Base-by-base conservation (phyloP, 2,888 invertebrate species). In the Hipparchia semele region DNA sequence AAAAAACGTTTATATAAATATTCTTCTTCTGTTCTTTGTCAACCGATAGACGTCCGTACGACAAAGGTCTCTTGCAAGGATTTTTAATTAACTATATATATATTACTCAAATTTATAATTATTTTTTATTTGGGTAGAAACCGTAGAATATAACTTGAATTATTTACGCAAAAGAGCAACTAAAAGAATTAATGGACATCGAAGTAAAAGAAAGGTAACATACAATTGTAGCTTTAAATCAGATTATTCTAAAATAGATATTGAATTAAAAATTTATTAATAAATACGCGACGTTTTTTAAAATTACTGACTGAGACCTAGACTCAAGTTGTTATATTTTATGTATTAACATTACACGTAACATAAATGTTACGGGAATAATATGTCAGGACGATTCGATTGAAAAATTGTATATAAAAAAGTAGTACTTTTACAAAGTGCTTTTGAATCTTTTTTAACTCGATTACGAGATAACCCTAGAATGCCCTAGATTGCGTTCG, bases 261-360 rank as follows among this genome's bases (percentile, higher is more conserved):
- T 76, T 75, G 75, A 75, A 73, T 76, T 80, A 81, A 76, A 79
- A 73, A 71, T 60, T 70, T 12, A 69, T 71, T 59, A 71, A 60
- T 49, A 70, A 53, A 49, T 51, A 62, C 23, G 65, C 60, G n/a
- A 46, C 12, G 10, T 46, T 70, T 71, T 72, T 70, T 70, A 68
- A 75, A 69, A 59, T 72, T 75, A 72, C 79, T 80, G 86, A 87
- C 88, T 88, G 87, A 87, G 80, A 87, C 88, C 87, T 87, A 87
- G 80, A 69, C 53, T 69, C 69, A 51, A 69, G 69, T 53, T 45
- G 53, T 61, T 39, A 53, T 53, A 69, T 45, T 39, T 7, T 60
- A 39, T 59, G 33, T 68, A 51, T 49, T 49, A 4, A 39, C 39
- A 23, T 39, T 39, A 39, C 39, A 1, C 39, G 39, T 39, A 39